Evolutionary conservation across 2,113 vertebrate genomes (phyloP).

Genomic region (Podarcis cretensis): DNA sequence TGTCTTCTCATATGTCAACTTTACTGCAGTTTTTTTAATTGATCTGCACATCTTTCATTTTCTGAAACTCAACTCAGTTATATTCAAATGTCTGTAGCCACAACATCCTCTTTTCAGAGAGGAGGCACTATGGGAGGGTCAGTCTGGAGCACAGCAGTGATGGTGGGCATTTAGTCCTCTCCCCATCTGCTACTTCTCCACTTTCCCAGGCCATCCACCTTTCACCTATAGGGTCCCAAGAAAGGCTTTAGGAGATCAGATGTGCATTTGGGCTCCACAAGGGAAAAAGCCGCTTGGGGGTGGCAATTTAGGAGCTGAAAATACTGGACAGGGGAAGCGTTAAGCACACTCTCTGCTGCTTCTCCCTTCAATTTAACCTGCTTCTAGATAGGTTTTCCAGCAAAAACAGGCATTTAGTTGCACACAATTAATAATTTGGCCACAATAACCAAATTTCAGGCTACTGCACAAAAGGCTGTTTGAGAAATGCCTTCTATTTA

Average conservation of each 20-base stretch:
- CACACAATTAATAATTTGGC: not conserved
- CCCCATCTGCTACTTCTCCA: not conserved
- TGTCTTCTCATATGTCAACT: slow-evolving; percentile 16
- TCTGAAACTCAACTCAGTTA: not conserved
- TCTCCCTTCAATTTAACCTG: too few relatives aligned
- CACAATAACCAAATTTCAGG: too few relatives aligned
- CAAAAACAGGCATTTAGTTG: too few relatives aligned
- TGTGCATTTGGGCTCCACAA: too few relatives aligned
- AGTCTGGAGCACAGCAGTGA: not conserved
- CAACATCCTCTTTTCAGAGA: not conserved
- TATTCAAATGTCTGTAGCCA: not conserved
- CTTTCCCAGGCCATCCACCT: not conserved
- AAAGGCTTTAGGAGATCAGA: not conserved
- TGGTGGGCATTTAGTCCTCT: too few relatives aligned
- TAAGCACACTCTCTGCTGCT: too few relatives aligned
- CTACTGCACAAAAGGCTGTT: not conserved
- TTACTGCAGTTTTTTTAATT: not conserved
- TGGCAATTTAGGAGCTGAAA: too few relatives aligned
- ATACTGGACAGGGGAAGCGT: too few relatives aligned
- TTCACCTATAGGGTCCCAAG: not conserved
- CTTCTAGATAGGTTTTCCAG: too few relatives aligned
- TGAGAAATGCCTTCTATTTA: not conserved
- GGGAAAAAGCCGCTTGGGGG: not conserved
- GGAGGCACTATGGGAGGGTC: not conserved
- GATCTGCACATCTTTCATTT: slow-evolving; percentile 56